Evolutionary conservation across 2,888 invertebrate genomes (phyloP).

Genomic region (Drosophila birchii): DNA sequence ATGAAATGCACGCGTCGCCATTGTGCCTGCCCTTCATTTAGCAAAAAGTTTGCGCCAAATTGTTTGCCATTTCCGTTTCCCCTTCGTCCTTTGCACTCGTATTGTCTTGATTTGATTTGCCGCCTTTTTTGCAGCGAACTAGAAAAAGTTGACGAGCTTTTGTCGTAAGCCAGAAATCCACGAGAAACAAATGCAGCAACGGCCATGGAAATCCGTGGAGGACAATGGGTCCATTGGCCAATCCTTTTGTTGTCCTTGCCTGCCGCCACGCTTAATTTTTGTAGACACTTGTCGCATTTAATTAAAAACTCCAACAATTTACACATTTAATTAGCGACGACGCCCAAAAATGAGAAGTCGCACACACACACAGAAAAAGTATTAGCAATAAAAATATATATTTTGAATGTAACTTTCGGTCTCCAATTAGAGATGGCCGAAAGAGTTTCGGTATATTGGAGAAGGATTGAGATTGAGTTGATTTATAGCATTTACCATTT

Average conservation of each 20-base stretch:
- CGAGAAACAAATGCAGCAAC: conserved; percentile 22
- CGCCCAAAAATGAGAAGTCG: conserved; percentile 36
- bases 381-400: conserved; percentile 75
- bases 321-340: conserved; percentile 75
- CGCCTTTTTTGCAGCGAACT: conserved; percentile 62
- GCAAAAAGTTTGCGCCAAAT: conserved; percentile 20
- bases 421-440: conserved; percentile 1
- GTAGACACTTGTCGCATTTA: conserved; percentile 74
- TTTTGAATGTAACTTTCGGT: conserved; percentile 64
- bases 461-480: no score
- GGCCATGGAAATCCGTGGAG: conserved; percentile 10
- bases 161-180: conserved; percentile 45
- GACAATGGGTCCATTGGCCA: conserved; percentile 31
- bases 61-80: conserved; percentile 27
- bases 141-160: conserved; percentile 54
- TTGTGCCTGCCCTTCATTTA: conserved; percentile 34
- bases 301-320: conserved; percentile 73
- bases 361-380: conserved; percentile 48
- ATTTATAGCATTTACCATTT: neutral
- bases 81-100: conserved; percentile 24
- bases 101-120: conserved; percentile 43
- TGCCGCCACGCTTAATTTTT: conserved; percentile 63
- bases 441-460: no score
- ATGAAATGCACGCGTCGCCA: conserved; percentile 42
- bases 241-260: conserved; percentile 48